Conservation (phyloP, 2,888 invertebrate species). For the Leptura quadrifasciata region DNA sequence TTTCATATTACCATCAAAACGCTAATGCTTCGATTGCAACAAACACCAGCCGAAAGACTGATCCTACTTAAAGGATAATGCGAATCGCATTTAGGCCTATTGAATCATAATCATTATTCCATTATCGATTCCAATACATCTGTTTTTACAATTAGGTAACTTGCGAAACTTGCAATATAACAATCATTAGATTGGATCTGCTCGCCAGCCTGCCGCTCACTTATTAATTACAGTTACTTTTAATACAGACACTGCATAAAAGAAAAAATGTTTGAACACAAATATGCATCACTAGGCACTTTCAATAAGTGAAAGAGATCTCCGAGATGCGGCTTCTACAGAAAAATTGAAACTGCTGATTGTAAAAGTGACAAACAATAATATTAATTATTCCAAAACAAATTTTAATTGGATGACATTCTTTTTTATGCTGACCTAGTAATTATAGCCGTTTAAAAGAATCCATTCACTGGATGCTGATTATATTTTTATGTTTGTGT, state of each 20-base stretch:
- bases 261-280: not conserved
- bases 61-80: no score
- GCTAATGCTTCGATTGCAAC: no score
- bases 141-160: not conserved
- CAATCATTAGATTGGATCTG: not conserved
- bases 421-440: constrained; percentile 38
- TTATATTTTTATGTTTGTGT: constrained; percentile 6
- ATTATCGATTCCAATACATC: not conserved
- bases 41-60: no score
- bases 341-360: constrained; percentile 25
- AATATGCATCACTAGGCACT: constrained; percentile 13
- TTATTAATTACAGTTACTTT: not conserved
- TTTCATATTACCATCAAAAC: no score
- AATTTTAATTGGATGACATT: constrained; percentile 34
- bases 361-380: constrained; percentile 16
- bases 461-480: constrained; percentile 24
- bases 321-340: constrained; percentile 5
- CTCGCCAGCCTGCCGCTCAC: not conserved
- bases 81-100: no score
- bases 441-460: constrained; percentile 15
- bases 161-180: not conserved
- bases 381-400: constrained; percentile 25
- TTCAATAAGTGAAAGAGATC: not conserved
- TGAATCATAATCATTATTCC: not conserved
- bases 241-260: not conserved